Percentiles rank a stretch among this genome's conserved stretches.
phyloP scores from a whole-genome alignment of 2,797 vertebrate genomes.

The Chiroxiphia lanceolata region DNA sequence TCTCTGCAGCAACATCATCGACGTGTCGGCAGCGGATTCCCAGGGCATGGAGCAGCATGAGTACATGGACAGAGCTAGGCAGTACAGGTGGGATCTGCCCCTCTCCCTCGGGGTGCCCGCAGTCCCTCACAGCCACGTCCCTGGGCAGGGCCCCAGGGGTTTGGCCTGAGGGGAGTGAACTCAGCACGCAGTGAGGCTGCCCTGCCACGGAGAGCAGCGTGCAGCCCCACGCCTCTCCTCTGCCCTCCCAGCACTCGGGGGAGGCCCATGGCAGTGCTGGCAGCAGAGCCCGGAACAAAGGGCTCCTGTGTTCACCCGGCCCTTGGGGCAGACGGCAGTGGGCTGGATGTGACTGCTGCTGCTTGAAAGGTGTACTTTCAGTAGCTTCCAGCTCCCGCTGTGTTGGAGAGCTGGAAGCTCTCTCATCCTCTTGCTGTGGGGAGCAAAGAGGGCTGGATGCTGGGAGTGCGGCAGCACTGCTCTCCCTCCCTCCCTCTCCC shows the following conservation, averaged over 20 bases:
- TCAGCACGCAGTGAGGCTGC: accelerated
- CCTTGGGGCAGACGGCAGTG: not conserved
- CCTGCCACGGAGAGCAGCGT: accelerated
- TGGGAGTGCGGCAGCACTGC: not conserved
- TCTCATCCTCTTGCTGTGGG: not conserved
- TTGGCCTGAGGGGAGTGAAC: not conserved
- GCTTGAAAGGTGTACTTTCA: not conserved
- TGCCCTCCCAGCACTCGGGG: not conserved
- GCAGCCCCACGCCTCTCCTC: not conserved
- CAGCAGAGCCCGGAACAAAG: not conserved
- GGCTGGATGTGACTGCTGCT: not conserved
- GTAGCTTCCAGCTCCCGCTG: not conserved
- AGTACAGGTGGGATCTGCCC: slow-evolving; percentile 85
- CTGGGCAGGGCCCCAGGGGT: not conserved
- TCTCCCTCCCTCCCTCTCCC: not conserved
- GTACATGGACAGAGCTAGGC: slow-evolving; percentile 95
- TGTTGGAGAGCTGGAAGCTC: not conserved
- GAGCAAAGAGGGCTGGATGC: not conserved
- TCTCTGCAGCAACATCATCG: slow-evolving; percentile 89
- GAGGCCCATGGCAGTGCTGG: not conserved
- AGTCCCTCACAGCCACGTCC: not conserved
- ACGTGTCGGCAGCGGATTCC: slow-evolving; percentile 93
- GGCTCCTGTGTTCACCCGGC: not conserved
- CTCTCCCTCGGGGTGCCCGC: accelerated
- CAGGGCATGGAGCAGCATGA: slow-evolving; percentile 97